These are phyloP conservation scores for Nothobranchius furzeri DNA, from an alignment of 2,113 vertebrate species.

Conservation along the genomic window DNA sequence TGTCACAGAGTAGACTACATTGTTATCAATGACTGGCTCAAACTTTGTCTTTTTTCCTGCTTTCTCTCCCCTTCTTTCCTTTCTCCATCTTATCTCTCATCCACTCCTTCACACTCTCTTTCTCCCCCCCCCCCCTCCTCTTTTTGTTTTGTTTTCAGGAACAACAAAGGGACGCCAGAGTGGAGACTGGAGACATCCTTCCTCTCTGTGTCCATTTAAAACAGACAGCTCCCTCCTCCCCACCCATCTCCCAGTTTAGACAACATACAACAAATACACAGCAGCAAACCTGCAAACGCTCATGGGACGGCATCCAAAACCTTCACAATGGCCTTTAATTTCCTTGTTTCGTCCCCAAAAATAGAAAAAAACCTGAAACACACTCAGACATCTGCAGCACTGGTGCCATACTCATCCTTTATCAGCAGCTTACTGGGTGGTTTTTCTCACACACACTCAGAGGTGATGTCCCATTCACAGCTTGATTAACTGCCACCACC, in stretches of 20 bases:
- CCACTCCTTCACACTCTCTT: constrained; percentile 12
- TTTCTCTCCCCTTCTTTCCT: constrained; percentile 35
- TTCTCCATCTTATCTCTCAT: constrained; percentile 30
- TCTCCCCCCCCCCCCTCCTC: constrained; percentile 28
- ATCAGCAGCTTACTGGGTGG: constrained; percentile 41
- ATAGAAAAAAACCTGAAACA: not conserved
- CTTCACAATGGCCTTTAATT: constrained; percentile 63
- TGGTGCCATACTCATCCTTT: constrained; percentile 29
- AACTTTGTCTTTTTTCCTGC: constrained; percentile 29
- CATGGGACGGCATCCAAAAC: constrained; percentile 36
- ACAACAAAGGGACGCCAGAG: constrained; percentile 75
- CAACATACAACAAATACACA: constrained; percentile 60
- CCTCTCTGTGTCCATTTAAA: constrained; percentile 62
- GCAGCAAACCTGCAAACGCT: constrained; percentile 34
- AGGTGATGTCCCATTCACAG: constrained; percentile 41
- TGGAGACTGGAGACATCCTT: constrained; percentile 70
- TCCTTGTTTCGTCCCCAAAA: constrained; percentile 16
- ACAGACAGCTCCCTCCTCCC: constrained; percentile 54
- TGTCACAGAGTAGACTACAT: constrained; percentile 65
- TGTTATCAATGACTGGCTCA: constrained; percentile 68
- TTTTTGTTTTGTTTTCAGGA: constrained; percentile 77
- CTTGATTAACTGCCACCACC: constrained; percentile 56
- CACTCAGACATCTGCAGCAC: constrained; percentile 13
- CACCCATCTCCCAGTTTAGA: constrained; percentile 57
- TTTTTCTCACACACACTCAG: constrained; percentile 47